phyloP scores from a whole-genome alignment of 2,797 vertebrate species.

The Crenuchus spilurus region DNA sequence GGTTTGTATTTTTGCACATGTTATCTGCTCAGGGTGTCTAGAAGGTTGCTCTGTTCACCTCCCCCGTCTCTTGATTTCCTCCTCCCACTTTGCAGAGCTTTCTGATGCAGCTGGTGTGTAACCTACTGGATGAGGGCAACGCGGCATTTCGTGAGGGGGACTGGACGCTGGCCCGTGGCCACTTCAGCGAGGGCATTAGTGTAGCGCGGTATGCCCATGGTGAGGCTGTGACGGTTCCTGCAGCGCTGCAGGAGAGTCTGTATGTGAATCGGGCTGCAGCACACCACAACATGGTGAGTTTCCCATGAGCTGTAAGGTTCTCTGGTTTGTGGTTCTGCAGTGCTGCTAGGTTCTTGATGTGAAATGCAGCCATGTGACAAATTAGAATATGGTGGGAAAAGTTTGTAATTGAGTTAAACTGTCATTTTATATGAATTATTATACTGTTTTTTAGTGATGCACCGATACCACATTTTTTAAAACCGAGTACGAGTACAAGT shows the following conservation, averaged over 20 bases:
- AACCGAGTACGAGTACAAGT: too few relatives aligned
- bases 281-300: conserved; percentile 88
- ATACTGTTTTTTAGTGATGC: too few relatives aligned
- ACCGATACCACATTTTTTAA: too few relatives aligned
- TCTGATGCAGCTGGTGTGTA: conserved; percentile 87
- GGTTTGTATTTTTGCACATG: conserved; percentile 63
- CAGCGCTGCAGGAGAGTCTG: conserved; percentile 85
- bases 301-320: too few relatives aligned
- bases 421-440: too few relatives aligned
- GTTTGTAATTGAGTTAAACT: too few relatives aligned
- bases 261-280: conserved; percentile 89
- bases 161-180: conserved; percentile 79
- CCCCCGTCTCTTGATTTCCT: background rate
- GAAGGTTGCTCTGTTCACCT: background rate
- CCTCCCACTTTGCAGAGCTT: conserved; percentile 75
- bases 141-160: conserved; percentile 83
- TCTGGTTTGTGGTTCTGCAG: too few relatives aligned
- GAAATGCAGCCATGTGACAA: too few relatives aligned
- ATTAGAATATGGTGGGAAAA: too few relatives aligned
- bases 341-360: too few relatives aligned
- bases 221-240: conserved; percentile 82
- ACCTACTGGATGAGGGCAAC: conserved; percentile 91
- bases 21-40: background rate
- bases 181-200: conserved; percentile 89
- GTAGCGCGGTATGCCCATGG: conserved; percentile 83